Base-by-base conservation (phyloP, 2,113 vertebrate genomes). In the Tricholaema leucomelas region DNA sequence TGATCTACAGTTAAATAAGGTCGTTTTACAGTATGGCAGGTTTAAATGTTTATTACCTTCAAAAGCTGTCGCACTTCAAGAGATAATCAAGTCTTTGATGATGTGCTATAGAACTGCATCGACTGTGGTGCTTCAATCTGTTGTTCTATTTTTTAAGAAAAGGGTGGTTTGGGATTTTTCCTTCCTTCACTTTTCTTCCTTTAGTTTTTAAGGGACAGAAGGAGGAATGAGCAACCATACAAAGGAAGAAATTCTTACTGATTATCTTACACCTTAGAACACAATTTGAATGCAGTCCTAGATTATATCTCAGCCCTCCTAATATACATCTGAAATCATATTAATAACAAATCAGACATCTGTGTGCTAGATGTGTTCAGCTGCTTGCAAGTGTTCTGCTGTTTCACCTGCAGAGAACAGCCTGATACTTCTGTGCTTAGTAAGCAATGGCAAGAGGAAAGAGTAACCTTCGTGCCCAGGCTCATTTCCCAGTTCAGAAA, bases 251-350 rank as follows among this genome's bases (percentile, higher is more conserved):
- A 76, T 58, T 21, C 65, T 92, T 81, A 35, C 61, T 44, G 77
- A 81, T 75, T 92, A 42, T 67, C 82, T 93, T 83, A 33, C 10
- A 54, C 71, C 60, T 91, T 91, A 87, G 73, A 80, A 86, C 42
- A 66, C 61, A 65, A 79, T 87, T 87, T 96, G 90, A 93, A 97
- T 67, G 73, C 61, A 44, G 61, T 96, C 79, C 91, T 91, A 92
- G 90, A 90, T 38, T 74, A n/a, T 73, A 42, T 86, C 79, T 81
- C 50, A 84, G 91, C 83, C 86, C 70, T 67, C 97, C 70, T 96
- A 79, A 86, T 91, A 87, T 92, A 92, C 75, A 38, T 86, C 78
- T 92, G 81, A 94, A 94, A 92, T 91, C 55, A 83, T 72, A 88
- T 72, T 78, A 93, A 87, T 77, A 85, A 54, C 55, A 88, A 85